Percentiles rank a stretch among this genome's conserved stretches.
Conservation (phyloP, 2,888 invertebrate genomes). For the Eutolmus rufibarbis region DNA sequence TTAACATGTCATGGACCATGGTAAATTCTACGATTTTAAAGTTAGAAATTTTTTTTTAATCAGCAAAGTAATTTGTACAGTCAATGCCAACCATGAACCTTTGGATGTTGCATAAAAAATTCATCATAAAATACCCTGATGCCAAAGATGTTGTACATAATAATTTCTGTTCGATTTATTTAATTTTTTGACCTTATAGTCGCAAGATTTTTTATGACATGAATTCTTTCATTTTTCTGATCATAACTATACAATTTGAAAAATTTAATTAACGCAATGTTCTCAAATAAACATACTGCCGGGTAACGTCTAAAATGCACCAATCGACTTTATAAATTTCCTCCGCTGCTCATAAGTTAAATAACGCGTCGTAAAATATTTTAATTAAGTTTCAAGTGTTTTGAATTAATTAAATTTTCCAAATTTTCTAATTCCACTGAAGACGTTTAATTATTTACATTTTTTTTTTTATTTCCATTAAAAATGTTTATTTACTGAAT, state of each 20-base stretch:
- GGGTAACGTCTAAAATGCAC: not conserved
- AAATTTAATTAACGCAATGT: too few relatives aligned
- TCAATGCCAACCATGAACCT: not conserved
- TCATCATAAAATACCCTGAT: too few relatives aligned
- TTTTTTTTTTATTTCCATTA: too few relatives aligned
- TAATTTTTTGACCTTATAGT: not conserved
- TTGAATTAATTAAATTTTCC: not conserved
- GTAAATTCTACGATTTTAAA: not conserved
- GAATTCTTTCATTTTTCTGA: not conserved
- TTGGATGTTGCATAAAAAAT: not conserved
- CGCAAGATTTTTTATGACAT: not conserved
- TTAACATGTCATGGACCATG: not conserved
- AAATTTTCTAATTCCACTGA: not conserved
- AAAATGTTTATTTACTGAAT: too few relatives aligned
- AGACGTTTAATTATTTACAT: too few relatives aligned
- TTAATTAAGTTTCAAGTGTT: not conserved
- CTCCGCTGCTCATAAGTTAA: not conserved
- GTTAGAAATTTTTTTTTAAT: not conserved
- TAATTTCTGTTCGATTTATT: not conserved
- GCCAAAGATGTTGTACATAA: not conserved
- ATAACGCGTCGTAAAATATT: not conserved
- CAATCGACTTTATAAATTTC: not conserved
- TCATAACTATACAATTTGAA: not conserved
- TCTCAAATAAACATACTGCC: too few relatives aligned
- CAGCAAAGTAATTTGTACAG: not conserved